phyloP scores from a whole-genome alignment of 2,888 invertebrate species.

The Micoletzkya japonica region DNA sequence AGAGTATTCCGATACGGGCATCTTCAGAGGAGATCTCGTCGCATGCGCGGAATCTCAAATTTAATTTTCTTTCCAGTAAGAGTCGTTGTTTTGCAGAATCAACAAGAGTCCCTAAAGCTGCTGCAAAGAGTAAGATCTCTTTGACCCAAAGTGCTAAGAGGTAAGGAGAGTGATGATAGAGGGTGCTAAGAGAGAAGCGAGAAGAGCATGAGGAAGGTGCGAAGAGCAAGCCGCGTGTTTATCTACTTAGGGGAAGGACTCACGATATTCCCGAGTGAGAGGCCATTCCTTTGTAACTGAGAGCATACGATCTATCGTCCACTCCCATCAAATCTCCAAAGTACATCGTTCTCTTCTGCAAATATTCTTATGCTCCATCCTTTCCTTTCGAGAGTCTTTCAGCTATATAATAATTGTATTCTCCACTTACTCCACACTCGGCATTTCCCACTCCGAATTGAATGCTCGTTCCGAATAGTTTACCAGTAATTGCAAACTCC shows the following conservation, averaged over 20 bases:
- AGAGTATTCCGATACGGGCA: slow-evolving; percentile 29
- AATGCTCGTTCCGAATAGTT: no score
- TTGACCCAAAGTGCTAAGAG: no score
- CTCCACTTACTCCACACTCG: no score
- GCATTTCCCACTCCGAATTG: no score
- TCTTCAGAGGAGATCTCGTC: neutral
- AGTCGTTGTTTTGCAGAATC: no score
- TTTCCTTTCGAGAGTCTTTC: no score
- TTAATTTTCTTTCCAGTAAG: no score
- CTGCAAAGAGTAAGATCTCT: no score
- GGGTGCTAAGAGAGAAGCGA: neutral
- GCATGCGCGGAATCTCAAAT: neutral
- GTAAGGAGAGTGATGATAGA: no score
- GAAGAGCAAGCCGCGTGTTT: neutral
- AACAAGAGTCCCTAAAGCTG: no score
- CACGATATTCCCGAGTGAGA: slow-evolving; percentile 27
- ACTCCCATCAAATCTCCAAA: slow-evolving; percentile 32
- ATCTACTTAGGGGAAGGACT: neutral
- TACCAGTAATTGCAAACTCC: no score
- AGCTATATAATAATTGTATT: neutral
- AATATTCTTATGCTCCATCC: neutral
- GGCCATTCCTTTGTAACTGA: slow-evolving; percentile 32
- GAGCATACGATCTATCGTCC: slow-evolving; percentile 33
- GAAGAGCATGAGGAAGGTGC: neutral
- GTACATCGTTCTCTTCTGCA: neutral